Conservation (phyloP, 2,113 vertebrate species). For the Equus przewalskii region DNA sequence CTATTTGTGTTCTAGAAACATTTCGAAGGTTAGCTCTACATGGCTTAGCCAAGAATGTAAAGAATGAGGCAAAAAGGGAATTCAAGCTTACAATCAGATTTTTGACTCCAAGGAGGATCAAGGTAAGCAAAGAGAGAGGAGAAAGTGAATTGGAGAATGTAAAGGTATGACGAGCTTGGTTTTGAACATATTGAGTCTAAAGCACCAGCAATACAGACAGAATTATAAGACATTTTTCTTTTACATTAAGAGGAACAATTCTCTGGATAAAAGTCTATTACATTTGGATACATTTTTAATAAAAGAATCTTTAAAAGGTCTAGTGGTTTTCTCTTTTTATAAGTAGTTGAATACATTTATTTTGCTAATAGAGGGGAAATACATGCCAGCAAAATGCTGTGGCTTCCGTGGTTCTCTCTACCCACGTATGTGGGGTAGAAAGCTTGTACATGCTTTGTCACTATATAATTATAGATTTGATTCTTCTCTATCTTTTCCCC, state of each 20-base stretch:
- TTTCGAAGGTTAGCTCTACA: background rate
- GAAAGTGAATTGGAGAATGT: background rate
- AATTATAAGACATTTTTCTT: background rate
- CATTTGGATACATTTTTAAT: background rate
- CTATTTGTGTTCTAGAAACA: background rate
- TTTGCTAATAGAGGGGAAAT: background rate
- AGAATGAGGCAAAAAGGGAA: background rate
- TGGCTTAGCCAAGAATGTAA: background rate
- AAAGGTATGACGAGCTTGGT: background rate
- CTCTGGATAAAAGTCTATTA: background rate
- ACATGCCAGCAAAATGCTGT: background rate
- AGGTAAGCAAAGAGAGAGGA: background rate
- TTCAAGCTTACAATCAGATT: background rate
- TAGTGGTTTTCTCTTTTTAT: background rate
- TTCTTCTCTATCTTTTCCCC: background rate
- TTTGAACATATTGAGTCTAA: background rate
- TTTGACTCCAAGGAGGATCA: background rate
- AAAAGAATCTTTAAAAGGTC: background rate
- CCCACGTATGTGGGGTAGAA: background rate
- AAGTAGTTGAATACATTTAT: background rate
- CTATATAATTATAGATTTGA: background rate
- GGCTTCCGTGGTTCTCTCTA: rapidly evolving
- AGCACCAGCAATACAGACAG: background rate
- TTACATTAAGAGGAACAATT: background rate
- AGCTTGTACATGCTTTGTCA: background rate